phyloP scores from a whole-genome alignment of 2,113 vertebrate genomes.

The Poeciliopsis retropinna region DNA sequence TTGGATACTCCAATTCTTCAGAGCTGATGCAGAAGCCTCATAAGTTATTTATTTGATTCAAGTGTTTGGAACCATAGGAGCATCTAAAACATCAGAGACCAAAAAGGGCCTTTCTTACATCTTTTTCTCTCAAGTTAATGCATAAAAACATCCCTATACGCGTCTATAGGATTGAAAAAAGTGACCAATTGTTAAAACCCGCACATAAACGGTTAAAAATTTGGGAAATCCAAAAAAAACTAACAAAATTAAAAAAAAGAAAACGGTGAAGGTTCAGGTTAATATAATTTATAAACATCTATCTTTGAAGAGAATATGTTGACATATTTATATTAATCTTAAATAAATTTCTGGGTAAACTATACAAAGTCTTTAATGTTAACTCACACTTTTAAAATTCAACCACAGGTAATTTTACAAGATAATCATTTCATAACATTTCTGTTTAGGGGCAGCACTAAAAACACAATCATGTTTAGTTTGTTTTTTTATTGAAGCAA shows the following conservation, averaged over 20 bases:
- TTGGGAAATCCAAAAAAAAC: too few species aligned
- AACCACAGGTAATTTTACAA: background rate
- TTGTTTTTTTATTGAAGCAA: constrained; percentile 56
- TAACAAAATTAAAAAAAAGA: too few species aligned
- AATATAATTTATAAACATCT: background rate
- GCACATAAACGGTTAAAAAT: too few species aligned
- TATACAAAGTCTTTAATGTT: background rate
- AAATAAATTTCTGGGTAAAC: background rate
- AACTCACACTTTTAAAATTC: background rate
- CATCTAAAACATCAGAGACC: background rate
- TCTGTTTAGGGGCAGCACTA: background rate
- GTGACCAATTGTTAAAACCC: too few species aligned
- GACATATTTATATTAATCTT: background rate
- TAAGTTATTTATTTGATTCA: background rate
- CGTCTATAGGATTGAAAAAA: too few species aligned
- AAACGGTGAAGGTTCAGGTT: too few species aligned
- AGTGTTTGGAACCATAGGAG: background rate
- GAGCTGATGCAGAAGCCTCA: background rate
- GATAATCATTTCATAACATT: too few species aligned
- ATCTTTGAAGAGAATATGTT: background rate
- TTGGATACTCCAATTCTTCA: background rate
- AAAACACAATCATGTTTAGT: background rate
- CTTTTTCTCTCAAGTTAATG: too few species aligned
- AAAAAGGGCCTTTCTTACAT: too few species aligned
- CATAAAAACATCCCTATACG: too few species aligned